Evolutionary conservation across 2,113 vertebrate genomes (phyloP), one percentile per base, ranked within the genome.

Genomic region (Laticauda laticaudata): DNA sequence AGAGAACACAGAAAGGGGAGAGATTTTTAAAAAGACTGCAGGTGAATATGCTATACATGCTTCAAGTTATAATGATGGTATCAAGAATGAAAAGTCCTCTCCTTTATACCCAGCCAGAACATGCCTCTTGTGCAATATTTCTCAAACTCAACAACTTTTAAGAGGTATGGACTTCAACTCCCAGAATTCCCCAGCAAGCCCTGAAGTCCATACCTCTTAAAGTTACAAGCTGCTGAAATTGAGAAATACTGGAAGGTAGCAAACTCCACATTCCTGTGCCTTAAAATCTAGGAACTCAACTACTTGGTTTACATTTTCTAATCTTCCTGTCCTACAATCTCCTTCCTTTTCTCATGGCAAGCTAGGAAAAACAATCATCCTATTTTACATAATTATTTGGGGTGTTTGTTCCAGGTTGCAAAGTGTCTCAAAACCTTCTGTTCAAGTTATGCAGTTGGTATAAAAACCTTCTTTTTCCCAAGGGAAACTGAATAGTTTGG

Each of bases 341-440:
- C 21, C 89, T 53, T 87, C 43, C 43, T 18, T 20, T 45, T 6
- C 4, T 7, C 23, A 3, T 7, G 26, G 59, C 34, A n/a, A 29
- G 43, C 15, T 51, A 3, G 45, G 87, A 11, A 21, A 39, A 34
- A 34, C 18, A n/a, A 29, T 4, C 9, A 56, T 23, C 53, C n/a
- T 54, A 21, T 43, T 81, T 3, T 81, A 51, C 48, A 51, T 51
- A 51, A 51, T 94, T 39, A 7, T 59, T 39, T 88, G 93, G 0
- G 0, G 96, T 94, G 96, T 90, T 95, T 43, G 95, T 92, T 89
- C 95, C 95, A 94, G 96, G 96, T 96, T 94, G 92, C 95, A 89
- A 53, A 53, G 86, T n/a, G 18, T 39, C 26, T 54, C 86, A 29
- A 29, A 87, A 29, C 24, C 26, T 87, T 51, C 86, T 48, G 8